These are phyloP conservation scores for Notothenia rossii DNA, from an alignment of 2,113 vertebrate genomes.

Conservation along the genomic window DNA sequence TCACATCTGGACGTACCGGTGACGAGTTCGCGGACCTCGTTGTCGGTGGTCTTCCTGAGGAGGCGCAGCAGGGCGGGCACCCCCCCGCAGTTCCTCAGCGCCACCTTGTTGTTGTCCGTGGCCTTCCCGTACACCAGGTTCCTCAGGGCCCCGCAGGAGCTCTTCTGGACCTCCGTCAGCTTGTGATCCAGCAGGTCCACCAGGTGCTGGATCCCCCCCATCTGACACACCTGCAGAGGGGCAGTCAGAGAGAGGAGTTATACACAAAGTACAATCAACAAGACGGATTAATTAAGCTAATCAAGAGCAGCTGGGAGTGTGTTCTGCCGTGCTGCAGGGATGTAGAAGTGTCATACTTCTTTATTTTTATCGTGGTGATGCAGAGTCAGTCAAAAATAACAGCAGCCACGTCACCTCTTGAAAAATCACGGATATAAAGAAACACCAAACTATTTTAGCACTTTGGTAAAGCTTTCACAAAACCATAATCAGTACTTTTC, in stretches of 20 bases:
- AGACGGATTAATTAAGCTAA: too few relatives aligned
- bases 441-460: neutral
- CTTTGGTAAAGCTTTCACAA: too few relatives aligned
- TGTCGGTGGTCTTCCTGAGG: constrained; percentile 93
- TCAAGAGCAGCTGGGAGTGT: neutral
- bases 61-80: constrained; percentile 93
- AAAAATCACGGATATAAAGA: neutral
- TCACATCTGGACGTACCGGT: constrained; percentile 81
- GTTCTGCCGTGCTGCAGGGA: neutral
- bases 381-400: neutral
- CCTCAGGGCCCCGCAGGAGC: constrained; percentile 94
- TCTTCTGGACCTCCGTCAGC: constrained; percentile 95
- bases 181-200: constrained; percentile 97
- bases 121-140: constrained; percentile 97
- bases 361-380: neutral
- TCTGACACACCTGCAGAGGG: constrained; percentile 89
- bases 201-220: constrained; percentile 97
- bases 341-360: neutral
- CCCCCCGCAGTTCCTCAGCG: constrained; percentile 96
- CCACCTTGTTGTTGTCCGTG: constrained; percentile 98
- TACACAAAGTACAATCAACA: neutral
- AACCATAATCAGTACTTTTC: too few relatives aligned
- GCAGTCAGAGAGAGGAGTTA: neutral
- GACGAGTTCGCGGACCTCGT: constrained; percentile 95
- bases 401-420: neutral